Percentiles rank a stretch among this genome's conserved stretches.
Evolutionary conservation across 2,797 vertebrate species (phyloP).

Genomic region (Leontopithecus rosalia): DNA sequence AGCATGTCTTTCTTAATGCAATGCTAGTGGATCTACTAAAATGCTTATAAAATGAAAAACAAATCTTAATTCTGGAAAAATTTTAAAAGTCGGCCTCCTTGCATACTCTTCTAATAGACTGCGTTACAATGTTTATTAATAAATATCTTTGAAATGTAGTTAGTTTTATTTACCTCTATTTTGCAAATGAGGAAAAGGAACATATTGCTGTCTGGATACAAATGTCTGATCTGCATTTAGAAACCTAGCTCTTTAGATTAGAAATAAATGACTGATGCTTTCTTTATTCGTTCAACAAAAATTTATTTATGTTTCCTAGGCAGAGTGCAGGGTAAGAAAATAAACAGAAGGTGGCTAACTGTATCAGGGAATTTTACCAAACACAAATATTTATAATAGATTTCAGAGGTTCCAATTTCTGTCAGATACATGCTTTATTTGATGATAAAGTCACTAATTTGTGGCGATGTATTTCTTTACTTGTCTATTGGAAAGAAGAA

Average conservation of each 20-base stretch:
- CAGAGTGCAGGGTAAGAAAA: not conserved
- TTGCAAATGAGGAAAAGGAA: not conserved
- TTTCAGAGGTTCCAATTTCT: not conserved
- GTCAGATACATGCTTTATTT: not conserved
- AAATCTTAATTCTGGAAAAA: not conserved
- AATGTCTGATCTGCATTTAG: not conserved
- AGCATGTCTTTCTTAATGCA: conserved; percentile 11
- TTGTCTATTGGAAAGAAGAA: not conserved
- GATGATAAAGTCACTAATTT: not conserved
- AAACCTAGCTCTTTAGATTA: not conserved
- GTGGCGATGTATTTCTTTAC: not conserved
- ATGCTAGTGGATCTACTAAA: conserved; percentile 39
- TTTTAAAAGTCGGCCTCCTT: not conserved
- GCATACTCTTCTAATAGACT: not conserved
- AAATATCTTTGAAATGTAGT: not conserved
- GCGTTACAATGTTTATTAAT: not conserved
- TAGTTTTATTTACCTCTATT: not conserved
- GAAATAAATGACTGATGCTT: not conserved
- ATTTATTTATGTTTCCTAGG: not conserved
- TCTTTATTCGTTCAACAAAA: not conserved
- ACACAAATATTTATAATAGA: not conserved
- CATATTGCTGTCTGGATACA: not conserved
- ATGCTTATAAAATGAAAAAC: not conserved
- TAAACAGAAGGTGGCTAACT: not conserved
- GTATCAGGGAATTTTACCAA: not conserved